phyloP scores from a whole-genome alignment of 2,797 vertebrate genomes.

The Eulemur albifrons region DNA sequence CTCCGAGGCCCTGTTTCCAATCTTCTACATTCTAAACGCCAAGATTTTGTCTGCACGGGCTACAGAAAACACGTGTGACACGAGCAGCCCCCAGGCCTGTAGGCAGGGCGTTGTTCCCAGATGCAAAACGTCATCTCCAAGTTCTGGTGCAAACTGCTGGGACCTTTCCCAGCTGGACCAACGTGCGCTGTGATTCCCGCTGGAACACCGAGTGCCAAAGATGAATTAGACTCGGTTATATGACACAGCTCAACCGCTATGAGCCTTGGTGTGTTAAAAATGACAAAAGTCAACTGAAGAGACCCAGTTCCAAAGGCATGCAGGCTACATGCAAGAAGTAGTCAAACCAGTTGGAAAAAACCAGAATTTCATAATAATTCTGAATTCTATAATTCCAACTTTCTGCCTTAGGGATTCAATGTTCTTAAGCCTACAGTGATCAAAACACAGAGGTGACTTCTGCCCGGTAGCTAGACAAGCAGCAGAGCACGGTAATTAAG shows the following conservation, averaged over 20 bases:
- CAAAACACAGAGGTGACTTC: background rate
- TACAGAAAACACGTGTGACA: background rate
- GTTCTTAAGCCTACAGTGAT: background rate
- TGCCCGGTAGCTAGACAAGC: background rate
- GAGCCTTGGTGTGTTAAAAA: rapidly evolving
- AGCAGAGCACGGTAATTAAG: background rate
- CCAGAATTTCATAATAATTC: background rate
- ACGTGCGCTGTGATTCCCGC: rapidly evolving
- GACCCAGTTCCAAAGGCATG: background rate
- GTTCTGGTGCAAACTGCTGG: too few relatives aligned
- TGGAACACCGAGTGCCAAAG: rapidly evolving
- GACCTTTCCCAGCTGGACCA: rapidly evolving
- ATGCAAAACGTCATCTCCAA: background rate
- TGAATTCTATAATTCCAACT: background rate
- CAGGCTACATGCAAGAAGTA: background rate
- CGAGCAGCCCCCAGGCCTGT: rapidly evolving
- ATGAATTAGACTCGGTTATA: rapidly evolving
- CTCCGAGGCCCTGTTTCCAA: background rate
- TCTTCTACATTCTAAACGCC: background rate
- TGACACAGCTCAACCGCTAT: rapidly evolving
- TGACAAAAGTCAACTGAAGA: rapidly evolving
- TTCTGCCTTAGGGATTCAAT: background rate
- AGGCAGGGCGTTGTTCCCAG: background rate
- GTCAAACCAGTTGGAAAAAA: background rate
- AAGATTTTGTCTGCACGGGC: rapidly evolving